Evolutionary conservation across 2,888 invertebrate species (phyloP).

Genomic region (Neuroscelio doddi): DNA sequence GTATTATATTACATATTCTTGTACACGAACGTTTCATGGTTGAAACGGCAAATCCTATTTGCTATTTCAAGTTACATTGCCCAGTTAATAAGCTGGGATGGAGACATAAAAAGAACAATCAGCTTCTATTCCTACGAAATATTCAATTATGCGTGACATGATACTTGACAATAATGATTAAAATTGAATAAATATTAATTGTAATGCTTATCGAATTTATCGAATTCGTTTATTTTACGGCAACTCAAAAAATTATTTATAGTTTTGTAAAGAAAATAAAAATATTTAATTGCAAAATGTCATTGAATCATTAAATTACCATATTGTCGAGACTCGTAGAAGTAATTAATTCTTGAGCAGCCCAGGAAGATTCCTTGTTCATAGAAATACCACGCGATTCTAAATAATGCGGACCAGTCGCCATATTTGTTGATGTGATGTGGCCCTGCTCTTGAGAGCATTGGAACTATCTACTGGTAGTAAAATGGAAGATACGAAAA

Average conservation of each 20-base stretch:
- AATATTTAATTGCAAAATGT: neutral
- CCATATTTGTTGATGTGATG: constrained; percentile 33
- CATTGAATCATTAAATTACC: constrained; percentile 59
- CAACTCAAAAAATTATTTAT: neutral
- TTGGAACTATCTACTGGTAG: constrained; percentile 3
- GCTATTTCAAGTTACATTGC: constrained; percentile 31
- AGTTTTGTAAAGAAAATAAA: neutral
- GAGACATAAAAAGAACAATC: constrained; percentile 24
- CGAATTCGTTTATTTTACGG: no score
- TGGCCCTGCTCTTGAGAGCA: constrained; percentile 6
- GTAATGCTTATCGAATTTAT: no score
- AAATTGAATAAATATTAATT: no score
- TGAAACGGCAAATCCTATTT: constrained; percentile 29
- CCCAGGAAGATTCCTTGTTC: constrained; percentile 77
- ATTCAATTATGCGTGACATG: constrained; percentile 26
- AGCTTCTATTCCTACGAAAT: constrained; percentile 21
- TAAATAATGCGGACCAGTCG: constrained; percentile 52
- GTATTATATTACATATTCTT: constrained; percentile 28
- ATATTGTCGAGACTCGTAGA: constrained; percentile 56
- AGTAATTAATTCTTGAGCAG: constrained; percentile 71
- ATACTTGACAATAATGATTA: constrained; percentile 28
- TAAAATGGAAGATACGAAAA: constrained; percentile 9
- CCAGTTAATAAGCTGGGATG: constrained; percentile 27
- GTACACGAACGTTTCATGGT: constrained; percentile 23
- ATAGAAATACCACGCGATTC: constrained; percentile 71